These are phyloP conservation scores for Hippasteria phrygiana DNA, from an alignment of 53 echinoderm and acorn worm species.

Conservation along the genomic window DNA sequence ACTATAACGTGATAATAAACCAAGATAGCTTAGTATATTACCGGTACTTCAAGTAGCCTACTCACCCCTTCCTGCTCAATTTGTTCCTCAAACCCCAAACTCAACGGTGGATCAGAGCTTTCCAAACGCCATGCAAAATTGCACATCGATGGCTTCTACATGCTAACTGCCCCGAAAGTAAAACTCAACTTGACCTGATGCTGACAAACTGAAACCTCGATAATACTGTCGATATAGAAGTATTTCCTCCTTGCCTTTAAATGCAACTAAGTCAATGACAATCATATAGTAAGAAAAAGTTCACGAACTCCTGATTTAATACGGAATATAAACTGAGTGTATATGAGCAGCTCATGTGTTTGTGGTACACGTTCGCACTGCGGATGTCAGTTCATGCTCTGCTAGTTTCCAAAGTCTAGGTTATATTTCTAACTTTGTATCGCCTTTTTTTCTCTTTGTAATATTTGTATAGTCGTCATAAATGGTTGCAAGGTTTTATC, in stretches of 20 bases:
- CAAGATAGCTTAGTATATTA: no score
- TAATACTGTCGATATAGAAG: neutral
- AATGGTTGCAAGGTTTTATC: neutral
- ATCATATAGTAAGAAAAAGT: neutral
- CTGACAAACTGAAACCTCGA: neutral
- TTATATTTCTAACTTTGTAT: constrained; percentile 45
- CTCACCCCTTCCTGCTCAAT: no score
- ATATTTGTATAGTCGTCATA: constrained; percentile 28
- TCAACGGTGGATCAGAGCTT: no score
- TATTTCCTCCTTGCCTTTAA: constrained; percentile 14
- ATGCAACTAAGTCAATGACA: neutral
- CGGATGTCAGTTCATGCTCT: constrained; percentile 27
- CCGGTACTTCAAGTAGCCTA: no score
- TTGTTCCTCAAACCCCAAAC: no score
- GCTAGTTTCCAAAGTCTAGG: constrained; percentile 34
- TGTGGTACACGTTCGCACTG: neutral
- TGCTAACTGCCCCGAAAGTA: neutral
- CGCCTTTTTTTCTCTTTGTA: neutral
- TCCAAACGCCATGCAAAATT: neutral
- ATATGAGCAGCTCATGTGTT: neutral
- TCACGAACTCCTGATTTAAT: neutral
- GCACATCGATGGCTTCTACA: neutral
- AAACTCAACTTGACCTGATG: neutral
- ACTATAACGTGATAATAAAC: no score
- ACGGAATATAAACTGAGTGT: neutral